Conservation (phyloP, 2,888 invertebrate genomes). For the Ligdia adustata region DNA sequence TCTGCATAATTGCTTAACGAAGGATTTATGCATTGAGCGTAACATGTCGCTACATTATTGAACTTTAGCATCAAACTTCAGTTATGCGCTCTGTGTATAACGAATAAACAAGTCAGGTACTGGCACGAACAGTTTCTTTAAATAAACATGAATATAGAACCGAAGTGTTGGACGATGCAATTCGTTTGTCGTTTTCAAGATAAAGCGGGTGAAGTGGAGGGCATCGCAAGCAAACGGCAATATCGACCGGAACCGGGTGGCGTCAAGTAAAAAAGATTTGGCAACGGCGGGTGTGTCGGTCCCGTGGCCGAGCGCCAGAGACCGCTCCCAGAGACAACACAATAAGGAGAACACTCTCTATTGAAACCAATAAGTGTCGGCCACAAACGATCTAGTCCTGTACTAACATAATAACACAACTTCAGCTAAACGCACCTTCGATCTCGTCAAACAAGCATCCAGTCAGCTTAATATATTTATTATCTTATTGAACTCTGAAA, state of each 20-base stretch:
- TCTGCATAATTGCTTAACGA: too few relatives aligned
- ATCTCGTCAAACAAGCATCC: constrained; percentile 10
- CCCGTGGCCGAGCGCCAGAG: constrained; percentile 71
- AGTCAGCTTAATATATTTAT: constrained; percentile 3
- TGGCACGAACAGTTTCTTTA: too few relatives aligned
- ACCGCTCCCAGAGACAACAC: constrained; percentile 70
- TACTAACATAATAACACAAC: constrained; percentile 35
- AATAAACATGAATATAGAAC: neutral
- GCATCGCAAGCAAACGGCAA: constrained; percentile 65
- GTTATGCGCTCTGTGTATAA: too few relatives aligned
- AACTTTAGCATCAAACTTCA: too few relatives aligned
- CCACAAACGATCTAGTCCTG: constrained; percentile 61
- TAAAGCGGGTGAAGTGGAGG: constrained; percentile 34
- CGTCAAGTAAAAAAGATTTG: constrained; percentile 65
- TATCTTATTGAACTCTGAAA: neutral
- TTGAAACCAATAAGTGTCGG: constrained; percentile 72
- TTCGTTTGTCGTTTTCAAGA: constrained; percentile 30
- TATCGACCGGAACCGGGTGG: constrained; percentile 59
- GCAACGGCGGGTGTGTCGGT: constrained; percentile 51
- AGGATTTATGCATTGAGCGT: too few relatives aligned
- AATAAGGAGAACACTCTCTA: constrained; percentile 69
- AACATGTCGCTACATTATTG: too few relatives aligned
- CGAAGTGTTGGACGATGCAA: constrained; percentile 15
- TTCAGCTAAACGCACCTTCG: constrained; percentile 18
- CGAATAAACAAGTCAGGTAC: too few relatives aligned